Conservation (phyloP, 2,888 invertebrate species). For the Rhopalosiphum nymphaeae region DNA sequence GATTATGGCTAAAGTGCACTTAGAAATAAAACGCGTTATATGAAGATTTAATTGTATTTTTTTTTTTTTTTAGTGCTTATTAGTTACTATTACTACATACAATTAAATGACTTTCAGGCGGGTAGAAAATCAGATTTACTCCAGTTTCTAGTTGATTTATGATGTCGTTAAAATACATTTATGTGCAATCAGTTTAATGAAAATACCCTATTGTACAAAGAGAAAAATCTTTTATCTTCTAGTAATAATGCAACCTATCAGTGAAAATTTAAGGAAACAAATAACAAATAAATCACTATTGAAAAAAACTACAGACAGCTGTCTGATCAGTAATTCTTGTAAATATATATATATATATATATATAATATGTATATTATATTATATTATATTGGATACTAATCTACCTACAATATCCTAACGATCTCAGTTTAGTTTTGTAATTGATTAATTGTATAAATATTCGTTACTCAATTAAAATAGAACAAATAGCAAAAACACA, state of each 20-base stretch:
- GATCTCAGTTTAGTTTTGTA: background rate
- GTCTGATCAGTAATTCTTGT: background rate
- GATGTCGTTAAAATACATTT: constrained; percentile 23
- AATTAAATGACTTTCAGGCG: constrained; percentile 25
- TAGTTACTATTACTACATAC: background rate
- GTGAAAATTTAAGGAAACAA: background rate
- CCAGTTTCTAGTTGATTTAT: constrained; percentile 13
- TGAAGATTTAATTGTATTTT: constrained; percentile 33
- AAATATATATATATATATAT: background rate
- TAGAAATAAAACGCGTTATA: constrained; percentile 8
- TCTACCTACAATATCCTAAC: background rate
- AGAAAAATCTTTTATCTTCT: constrained; percentile 7
- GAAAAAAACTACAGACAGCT: background rate
- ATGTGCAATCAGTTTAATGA: constrained; percentile 36
- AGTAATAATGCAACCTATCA: background rate
- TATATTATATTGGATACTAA: background rate
- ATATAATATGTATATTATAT: background rate
- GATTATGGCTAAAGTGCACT: constrained; percentile 18
- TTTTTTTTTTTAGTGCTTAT: background rate
- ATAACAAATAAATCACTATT: constrained; percentile 3
- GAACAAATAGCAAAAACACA: background rate
- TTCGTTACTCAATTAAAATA: background rate
- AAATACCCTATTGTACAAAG: constrained; percentile 9
- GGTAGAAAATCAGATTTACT: constrained; percentile 1
- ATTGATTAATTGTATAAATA: background rate